Percentiles rank a stretch among this genome's conserved stretches.
Evolutionary conservation across 2,888 invertebrate genomes (phyloP).

Genomic region (Agrenia bidenticulata): DNA sequence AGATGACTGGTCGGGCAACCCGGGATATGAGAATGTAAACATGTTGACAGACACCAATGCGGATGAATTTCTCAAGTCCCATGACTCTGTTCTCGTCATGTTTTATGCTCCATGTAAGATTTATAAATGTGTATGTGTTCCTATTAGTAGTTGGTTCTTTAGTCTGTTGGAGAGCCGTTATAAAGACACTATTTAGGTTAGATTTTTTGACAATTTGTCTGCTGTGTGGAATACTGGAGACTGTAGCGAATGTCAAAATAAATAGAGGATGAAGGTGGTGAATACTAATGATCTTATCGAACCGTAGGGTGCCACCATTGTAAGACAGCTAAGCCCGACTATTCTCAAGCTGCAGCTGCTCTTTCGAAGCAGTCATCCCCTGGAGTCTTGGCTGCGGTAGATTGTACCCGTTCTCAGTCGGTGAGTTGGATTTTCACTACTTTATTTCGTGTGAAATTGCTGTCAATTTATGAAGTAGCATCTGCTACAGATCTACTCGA

Average conservation of each 20-base stretch:
- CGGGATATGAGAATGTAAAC: slow-evolving; percentile 35
- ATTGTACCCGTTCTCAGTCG: slow-evolving; percentile 55
- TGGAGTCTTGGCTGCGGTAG: slow-evolving; percentile 64
- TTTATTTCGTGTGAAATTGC: background rate
- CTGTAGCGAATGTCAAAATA: slow-evolving; percentile 5
- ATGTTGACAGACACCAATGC: slow-evolving; percentile 64
- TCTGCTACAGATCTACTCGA: background rate
- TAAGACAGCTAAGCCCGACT: slow-evolving; percentile 65
- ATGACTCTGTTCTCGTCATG: slow-evolving; percentile 70
- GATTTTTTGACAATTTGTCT: background rate
- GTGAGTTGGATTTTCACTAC: slow-evolving; percentile 24
- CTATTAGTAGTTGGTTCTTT: background rate
- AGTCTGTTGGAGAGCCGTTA: no score
- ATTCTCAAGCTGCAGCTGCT: slow-evolving; percentile 62
- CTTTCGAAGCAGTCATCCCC: slow-evolving; percentile 58
- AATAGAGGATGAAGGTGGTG: background rate
- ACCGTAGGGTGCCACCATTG: slow-evolving; percentile 10
- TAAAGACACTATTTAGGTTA: background rate
- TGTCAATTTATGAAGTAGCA: background rate
- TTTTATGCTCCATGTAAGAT: slow-evolving; percentile 73
- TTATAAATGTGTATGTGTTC: slow-evolving; percentile 1
- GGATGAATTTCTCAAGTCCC: slow-evolving; percentile 62
- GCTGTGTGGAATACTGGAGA: background rate
- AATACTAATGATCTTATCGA: slow-evolving; percentile 1
- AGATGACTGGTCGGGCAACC: slow-evolving; percentile 34